Percentiles rank a stretch among this genome's conserved stretches.
phyloP scores from a whole-genome alignment of 2,888 invertebrate species.

The Leistus spinibarbis region DNA sequence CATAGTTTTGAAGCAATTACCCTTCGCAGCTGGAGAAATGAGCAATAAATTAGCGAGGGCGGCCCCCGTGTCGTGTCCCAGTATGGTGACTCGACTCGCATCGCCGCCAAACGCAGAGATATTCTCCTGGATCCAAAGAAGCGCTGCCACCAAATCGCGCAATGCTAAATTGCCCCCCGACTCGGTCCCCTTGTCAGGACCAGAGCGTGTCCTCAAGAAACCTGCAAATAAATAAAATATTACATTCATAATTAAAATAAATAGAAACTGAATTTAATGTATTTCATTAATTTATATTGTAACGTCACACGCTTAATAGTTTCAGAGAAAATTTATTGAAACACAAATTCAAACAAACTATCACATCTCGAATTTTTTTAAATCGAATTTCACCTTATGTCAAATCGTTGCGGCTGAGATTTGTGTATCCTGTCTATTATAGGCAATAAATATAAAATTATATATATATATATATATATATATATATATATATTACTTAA shows the following conservation, averaged over 20 bases:
- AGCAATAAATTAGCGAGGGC: constrained; percentile 83
- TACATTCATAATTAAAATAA: not conserved
- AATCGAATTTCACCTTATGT: too few species aligned
- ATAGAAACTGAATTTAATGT: too few species aligned
- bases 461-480: too few species aligned
- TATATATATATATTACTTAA: too few species aligned
- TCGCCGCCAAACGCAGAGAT: constrained; percentile 89
- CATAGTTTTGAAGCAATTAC: constrained; percentile 53
- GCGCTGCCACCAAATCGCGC: constrained; percentile 79
- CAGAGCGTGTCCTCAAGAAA: constrained; percentile 62
- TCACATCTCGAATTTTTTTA: too few species aligned
- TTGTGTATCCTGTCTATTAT: too few species aligned
- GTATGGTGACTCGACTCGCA: constrained; percentile 76
- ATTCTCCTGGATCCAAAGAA: constrained; percentile 83
- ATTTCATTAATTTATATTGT: not conserved
- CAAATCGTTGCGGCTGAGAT: too few species aligned
- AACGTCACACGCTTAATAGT: not conserved
- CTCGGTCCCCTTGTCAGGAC: constrained; percentile 48
- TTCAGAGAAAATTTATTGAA: too few species aligned
- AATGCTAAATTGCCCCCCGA: constrained; percentile 73
- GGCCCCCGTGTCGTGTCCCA: constrained; percentile 87
- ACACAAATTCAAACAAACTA: too few species aligned
- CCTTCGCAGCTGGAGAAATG: constrained; percentile 78
- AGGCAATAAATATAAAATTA: too few species aligned
- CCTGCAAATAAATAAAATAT: constrained; percentile 53